Percentiles rank a stretch among this genome's conserved stretches.
Conservation (phyloP, 2,797 vertebrate species). For the Gastrophryne carolinensis region DNA sequence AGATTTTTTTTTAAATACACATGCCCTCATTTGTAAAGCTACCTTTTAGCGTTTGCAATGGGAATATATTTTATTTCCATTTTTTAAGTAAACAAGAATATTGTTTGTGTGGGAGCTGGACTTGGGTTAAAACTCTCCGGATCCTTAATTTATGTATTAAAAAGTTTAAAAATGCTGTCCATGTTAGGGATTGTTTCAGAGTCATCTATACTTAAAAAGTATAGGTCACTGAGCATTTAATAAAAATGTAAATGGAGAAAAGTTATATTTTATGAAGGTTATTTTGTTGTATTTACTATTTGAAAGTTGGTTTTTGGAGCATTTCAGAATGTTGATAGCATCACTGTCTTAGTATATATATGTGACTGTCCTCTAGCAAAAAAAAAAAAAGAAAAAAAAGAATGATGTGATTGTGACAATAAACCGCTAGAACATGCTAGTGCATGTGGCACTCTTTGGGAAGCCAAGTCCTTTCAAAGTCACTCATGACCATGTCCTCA, state of each 20-base stretch:
- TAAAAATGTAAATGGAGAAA: slow-evolving; percentile 90
- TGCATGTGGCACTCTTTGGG: slow-evolving; percentile 75
- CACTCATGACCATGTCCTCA: slow-evolving; percentile 78
- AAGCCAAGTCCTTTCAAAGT: slow-evolving; percentile 69
- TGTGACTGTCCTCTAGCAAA: slow-evolving; percentile 87
- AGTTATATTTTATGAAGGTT: slow-evolving; percentile 94
- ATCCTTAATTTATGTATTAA: slow-evolving; percentile 84
- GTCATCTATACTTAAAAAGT: slow-evolving; percentile 84
- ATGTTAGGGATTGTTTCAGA: slow-evolving; percentile 79
- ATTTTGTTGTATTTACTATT: slow-evolving; percentile 93
- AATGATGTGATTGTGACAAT: slow-evolving; percentile 75
- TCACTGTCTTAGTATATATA: slow-evolving; percentile 88
- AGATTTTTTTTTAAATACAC: slow-evolving; percentile 80
- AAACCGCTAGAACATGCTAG: slow-evolving; percentile 76
- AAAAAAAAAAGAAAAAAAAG: slow-evolving; percentile 62
- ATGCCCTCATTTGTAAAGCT: slow-evolving; percentile 89
- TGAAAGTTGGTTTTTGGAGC: slow-evolving; percentile 88
- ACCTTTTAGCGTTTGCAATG: slow-evolving; percentile 84
- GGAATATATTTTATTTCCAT: slow-evolving; percentile 83
- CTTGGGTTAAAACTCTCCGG: slow-evolving; percentile 97
- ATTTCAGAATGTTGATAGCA: slow-evolving; percentile 91
- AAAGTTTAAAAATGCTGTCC: slow-evolving; percentile 70
- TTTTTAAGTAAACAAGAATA: slow-evolving; percentile 79
- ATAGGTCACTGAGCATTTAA: slow-evolving; percentile 79
- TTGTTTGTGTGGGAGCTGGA: slow-evolving; percentile 84